Base-by-base conservation (phyloP, 2,113 vertebrate genomes). In the Echinops telfairi region DNA sequence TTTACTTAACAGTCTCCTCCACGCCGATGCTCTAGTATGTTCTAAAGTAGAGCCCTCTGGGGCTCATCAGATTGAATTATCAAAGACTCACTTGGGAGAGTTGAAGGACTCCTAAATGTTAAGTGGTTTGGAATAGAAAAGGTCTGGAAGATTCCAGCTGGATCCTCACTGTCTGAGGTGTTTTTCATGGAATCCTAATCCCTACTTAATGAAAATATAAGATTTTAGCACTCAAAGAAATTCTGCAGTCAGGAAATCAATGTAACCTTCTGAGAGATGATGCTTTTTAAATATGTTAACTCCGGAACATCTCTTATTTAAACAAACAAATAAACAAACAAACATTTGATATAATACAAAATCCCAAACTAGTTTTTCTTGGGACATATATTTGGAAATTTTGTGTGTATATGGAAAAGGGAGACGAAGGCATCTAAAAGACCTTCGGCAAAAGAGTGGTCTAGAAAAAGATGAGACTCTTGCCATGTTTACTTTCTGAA, bases 401-500 rank as follows among this genome's bases (percentile, higher is more conserved):
- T 6, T 73, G 19, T 90, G 3, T 79, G 60, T 68, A 84, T 83
- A 70, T 47, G 23, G 79, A 89, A 7, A 29, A 62, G 33, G 6
- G 40, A 40, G 17, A 23, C 17, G 40, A 87, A 58, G 33, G 80
- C 3, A 57, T 92, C 73, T 87, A 90, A 87, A 92, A 31, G 2
- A 64, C 29, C n/a, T 92, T 80, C 1, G 86, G 29, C 31, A 53
- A 80, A 68, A 90, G 4, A 53, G 25, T 36, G 62, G 92, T 53
- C 38, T 70, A 17, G 71, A 83, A 33, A 62, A 89, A 93, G 12
- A 86, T 73, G 23, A 80, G 31, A 84, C 29, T 88, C 43, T 86
- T 90, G 6, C 81, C 10, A 36, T n/a, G 38, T 43, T 47, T 84
- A 76, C 38, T 80, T 88, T 96, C 40, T 92, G 6, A 88, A 93